Conservation (phyloP, 2,888 invertebrate species). For the Nasonia oneida region DNA sequence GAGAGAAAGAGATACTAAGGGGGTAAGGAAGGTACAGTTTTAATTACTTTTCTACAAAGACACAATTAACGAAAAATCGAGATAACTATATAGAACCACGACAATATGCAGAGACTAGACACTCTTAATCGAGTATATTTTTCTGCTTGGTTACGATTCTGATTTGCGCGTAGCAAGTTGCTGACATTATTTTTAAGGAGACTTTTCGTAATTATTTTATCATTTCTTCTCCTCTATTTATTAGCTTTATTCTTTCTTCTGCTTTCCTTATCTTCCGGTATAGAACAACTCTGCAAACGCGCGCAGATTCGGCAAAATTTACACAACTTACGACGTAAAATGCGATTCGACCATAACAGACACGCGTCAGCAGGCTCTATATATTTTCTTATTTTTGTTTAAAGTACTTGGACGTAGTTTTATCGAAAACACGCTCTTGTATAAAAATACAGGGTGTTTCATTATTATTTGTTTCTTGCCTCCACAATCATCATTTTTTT, state of each 20-base stretch:
- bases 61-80: constrained; percentile 58
- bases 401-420: constrained; percentile 64
- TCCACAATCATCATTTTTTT: constrained; percentile 43
- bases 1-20: constrained; percentile 52
- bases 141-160: constrained; percentile 62
- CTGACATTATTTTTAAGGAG: constrained; percentile 57
- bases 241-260: constrained; percentile 23
- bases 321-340: constrained; percentile 62
- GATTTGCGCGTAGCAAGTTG: constrained; percentile 63
- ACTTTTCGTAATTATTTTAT: constrained; percentile 33
- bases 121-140: constrained; percentile 63
- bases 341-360: constrained; percentile 57
- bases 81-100: constrained; percentile 63
- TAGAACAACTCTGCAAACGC: constrained; percentile 53
- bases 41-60: constrained; percentile 62
- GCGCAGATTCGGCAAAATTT: constrained; percentile 59
- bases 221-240: constrained; percentile 13
- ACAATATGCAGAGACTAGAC: constrained; percentile 65
- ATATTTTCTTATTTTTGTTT: constrained; percentile 50
- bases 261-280: constrained; percentile 30
- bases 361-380: constrained; percentile 59
- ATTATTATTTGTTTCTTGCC: constrained; percentile 60
- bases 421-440: constrained; percentile 63
- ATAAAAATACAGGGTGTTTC: constrained; percentile 66
- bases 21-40: constrained; percentile 58